These are phyloP conservation scores for Thunnus thynnus DNA, from an alignment of 2,113 vertebrate genomes.

Conservation along the genomic window DNA sequence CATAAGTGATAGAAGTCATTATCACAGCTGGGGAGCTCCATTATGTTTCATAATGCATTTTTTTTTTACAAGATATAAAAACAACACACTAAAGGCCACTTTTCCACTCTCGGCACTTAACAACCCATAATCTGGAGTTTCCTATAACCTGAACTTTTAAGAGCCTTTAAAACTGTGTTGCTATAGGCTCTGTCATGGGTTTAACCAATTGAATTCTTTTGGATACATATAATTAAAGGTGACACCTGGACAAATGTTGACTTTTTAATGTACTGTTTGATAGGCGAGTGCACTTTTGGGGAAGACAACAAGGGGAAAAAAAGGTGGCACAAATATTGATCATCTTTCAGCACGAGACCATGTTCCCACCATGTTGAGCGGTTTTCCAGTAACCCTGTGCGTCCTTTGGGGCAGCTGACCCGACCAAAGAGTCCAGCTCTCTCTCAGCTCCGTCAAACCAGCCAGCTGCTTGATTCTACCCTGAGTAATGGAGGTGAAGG, in stretches of 20 bases:
- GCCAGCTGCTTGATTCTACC: too few species aligned
- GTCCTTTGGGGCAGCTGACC: not conserved
- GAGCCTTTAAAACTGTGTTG: not conserved
- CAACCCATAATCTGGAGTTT: too few species aligned
- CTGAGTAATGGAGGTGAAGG: too few species aligned
- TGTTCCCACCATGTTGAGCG: not conserved
- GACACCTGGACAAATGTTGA: too few species aligned
- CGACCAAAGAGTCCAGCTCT: not conserved
- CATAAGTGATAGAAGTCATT: not conserved
- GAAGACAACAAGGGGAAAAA: not conserved
- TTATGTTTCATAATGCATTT: constrained; percentile 11
- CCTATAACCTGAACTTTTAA: not conserved
- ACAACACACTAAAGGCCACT: not conserved
- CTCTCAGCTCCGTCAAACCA: too few species aligned
- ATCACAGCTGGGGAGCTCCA: not conserved
- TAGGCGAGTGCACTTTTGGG: not conserved
- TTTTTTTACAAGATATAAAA: not conserved
- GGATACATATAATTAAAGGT: too few species aligned
- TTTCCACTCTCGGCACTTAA: not conserved
- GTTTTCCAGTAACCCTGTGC: not conserved
- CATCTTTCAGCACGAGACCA: not conserved
- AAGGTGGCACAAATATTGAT: not conserved
- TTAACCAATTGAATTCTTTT: not conserved
- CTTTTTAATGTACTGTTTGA: not conserved
- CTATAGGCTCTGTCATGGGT: not conserved